phyloP scores from a whole-genome alignment of 2,113 vertebrate genomes.

The Willisornis vidua region DNA sequence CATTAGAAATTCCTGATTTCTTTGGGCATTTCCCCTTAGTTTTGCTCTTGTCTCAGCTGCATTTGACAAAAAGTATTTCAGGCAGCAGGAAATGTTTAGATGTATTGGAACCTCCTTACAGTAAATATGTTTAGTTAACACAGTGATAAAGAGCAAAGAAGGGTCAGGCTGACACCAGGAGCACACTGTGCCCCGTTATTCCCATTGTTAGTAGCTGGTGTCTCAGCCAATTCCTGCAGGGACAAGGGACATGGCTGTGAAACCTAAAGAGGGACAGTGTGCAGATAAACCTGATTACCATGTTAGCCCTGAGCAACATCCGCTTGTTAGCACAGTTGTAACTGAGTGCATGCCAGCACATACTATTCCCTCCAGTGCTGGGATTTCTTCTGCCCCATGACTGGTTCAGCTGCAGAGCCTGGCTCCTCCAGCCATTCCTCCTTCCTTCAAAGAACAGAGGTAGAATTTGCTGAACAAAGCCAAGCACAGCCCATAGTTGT shows the following conservation, averaged over 20 bases:
- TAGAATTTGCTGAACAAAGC: conserved; percentile 19
- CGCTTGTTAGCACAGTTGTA: neutral
- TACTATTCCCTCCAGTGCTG: rapidly evolving
- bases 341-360: neutral
- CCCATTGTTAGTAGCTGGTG: neutral
- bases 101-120: neutral
- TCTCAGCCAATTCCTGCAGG: neutral
- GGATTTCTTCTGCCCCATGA: neutral
- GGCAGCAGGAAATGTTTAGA: neutral
- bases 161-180: conserved; percentile 14
- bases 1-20: neutral
- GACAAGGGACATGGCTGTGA: neutral
- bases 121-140: neutral
- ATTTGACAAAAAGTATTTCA: neutral
- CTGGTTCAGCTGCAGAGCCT: neutral
- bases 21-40: neutral
- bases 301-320: neutral
- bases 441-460: neutral
- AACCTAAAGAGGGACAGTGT: neutral
- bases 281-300: neutral
- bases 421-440: neutral
- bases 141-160: neutral
- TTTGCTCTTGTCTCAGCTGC: neutral
- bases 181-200: rapidly evolving
- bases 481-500: neutral